phyloP scores from a whole-genome alignment of 2,888 invertebrate genomes.

The Hypomecis atomaria region DNA sequence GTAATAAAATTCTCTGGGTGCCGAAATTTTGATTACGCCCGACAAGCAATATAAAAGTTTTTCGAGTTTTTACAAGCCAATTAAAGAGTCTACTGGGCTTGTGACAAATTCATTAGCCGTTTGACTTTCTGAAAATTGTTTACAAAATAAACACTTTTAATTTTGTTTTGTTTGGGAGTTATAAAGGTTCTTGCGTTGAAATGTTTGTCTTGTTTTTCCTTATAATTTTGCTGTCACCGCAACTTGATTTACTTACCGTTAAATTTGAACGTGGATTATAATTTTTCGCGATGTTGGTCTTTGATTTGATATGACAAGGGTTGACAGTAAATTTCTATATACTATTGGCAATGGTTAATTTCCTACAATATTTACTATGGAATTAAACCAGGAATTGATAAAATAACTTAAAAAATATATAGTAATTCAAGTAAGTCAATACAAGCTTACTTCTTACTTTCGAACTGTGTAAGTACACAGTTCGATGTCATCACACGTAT shows the following conservation, averaged over 20 bases:
- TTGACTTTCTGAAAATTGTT: slow-evolving; percentile 52
- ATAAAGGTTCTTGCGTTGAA: slow-evolving; percentile 6
- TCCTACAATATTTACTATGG: too few species aligned
- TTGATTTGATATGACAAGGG: background rate
- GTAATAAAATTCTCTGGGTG: slow-evolving; percentile 57
- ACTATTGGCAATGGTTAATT: too few species aligned
- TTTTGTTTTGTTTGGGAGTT: slow-evolving; percentile 39
- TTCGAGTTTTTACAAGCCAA: slow-evolving; percentile 57
- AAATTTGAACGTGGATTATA: too few species aligned
- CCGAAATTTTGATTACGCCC: slow-evolving; percentile 66
- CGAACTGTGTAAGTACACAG: too few species aligned
- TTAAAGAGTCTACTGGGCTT: slow-evolving; percentile 57
- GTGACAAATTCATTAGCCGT: slow-evolving; percentile 62
- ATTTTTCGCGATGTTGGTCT: background rate
- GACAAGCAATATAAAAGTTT: slow-evolving; percentile 61
- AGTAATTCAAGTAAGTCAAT: too few species aligned
- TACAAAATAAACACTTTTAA: slow-evolving; percentile 33
- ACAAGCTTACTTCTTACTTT: too few species aligned
- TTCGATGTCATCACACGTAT: too few species aligned
- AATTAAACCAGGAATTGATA: too few species aligned
- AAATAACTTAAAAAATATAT: too few species aligned
- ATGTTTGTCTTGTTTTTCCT: background rate
- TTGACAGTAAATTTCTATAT: too few species aligned
- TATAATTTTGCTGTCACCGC: background rate
- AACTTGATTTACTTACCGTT: background rate